phyloP scores from a whole-genome alignment of 2,888 invertebrate species.

The Miltochrista miniata region DNA sequence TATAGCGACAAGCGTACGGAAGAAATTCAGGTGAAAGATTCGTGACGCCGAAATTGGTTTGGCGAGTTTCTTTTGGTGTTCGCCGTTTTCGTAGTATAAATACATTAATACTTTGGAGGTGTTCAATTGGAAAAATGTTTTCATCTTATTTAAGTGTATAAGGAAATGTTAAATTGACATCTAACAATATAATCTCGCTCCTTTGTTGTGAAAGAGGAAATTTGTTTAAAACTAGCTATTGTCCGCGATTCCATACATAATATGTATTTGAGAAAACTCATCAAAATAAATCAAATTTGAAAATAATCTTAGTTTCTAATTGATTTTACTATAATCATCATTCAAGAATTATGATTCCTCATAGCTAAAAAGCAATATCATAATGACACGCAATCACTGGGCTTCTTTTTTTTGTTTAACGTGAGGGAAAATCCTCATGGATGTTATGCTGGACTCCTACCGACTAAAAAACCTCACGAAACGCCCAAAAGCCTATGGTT shows the following conservation, averaged over 20 bases:
- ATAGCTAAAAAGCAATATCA: too few species aligned
- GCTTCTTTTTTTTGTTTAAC: too few species aligned
- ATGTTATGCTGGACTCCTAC: too few species aligned
- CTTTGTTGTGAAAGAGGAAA: background rate
- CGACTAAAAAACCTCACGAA: too few species aligned
- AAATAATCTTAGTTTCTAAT: too few species aligned
- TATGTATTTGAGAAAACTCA: background rate
- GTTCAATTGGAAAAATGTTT: constrained; percentile 13
- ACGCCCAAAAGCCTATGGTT: too few species aligned
- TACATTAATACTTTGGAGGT: constrained; percentile 24
- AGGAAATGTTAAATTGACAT: background rate
- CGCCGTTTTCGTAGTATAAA: constrained; percentile 43
- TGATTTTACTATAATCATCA: too few species aligned
- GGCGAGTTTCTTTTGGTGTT: constrained; percentile 48
- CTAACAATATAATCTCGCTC: background rate
- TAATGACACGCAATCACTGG: too few species aligned
- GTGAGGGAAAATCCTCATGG: too few species aligned
- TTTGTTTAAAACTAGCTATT: too few species aligned
- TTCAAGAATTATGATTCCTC: too few species aligned
- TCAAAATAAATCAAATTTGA: background rate
- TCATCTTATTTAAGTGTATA: constrained; percentile 11
- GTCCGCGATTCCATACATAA: background rate
- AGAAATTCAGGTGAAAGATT: constrained; percentile 16
- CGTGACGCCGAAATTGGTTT: constrained; percentile 31
- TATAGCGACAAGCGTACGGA: constrained; percentile 5